phyloP scores from a whole-genome alignment of 2,113 vertebrate genomes.

The Sander lucioperca region DNA sequence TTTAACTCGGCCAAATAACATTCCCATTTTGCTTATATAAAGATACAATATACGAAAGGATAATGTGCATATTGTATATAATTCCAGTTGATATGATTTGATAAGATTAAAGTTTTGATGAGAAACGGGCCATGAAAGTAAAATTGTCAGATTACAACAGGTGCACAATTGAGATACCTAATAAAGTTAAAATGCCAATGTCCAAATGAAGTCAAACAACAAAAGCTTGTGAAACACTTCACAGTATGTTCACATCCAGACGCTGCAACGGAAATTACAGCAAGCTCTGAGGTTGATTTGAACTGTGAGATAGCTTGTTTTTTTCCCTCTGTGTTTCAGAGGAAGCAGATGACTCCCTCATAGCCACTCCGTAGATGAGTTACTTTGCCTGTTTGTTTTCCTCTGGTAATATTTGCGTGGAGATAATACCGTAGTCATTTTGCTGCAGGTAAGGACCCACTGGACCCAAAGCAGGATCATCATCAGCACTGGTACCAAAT shows the following conservation, averaged over 20 bases:
- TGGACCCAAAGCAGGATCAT: constrained; percentile 47
- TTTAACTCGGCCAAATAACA: background rate
- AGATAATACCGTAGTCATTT: constrained; percentile 39
- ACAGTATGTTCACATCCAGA: constrained; percentile 25
- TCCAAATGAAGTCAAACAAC: background rate
- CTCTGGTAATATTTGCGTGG: constrained; percentile 56
- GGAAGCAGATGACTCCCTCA: constrained; percentile 42
- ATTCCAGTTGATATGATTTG: background rate
- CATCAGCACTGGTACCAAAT: constrained; percentile 36
- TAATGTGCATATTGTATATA: background rate
- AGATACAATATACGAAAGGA: background rate
- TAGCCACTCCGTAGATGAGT: constrained; percentile 40
- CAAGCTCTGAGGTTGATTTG: constrained; percentile 46
- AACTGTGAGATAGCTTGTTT: constrained; percentile 1
- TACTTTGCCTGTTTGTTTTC: constrained; percentile 50
- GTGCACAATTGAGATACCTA: background rate
- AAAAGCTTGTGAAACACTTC: constrained; percentile 6
- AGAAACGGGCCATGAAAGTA: background rate
- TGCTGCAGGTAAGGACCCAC: constrained; percentile 60
- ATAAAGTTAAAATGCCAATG: background rate
- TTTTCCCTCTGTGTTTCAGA: constrained; percentile 32
- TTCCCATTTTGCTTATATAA: background rate
- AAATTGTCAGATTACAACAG: background rate
- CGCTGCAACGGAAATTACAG: constrained; percentile 40
- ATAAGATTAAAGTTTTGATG: background rate